Conservation (phyloP, 64 coral and sea anemone genomes). For the Montipora efflorescens region DNA sequence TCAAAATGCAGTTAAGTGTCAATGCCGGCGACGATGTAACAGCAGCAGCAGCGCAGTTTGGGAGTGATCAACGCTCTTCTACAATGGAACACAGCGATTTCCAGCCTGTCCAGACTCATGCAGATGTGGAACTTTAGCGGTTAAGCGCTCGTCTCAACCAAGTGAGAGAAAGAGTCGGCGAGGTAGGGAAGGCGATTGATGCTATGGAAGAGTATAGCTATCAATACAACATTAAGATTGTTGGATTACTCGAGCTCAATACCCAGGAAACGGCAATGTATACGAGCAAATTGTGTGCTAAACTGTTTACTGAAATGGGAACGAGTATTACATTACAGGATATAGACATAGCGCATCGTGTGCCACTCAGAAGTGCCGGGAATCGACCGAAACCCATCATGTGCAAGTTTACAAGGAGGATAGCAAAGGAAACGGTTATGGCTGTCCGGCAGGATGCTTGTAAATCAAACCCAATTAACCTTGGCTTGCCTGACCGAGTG, state of each 20-base stretch:
- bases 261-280: conserved; percentile 41
- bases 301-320: conserved; percentile 27
- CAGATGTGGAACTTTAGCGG: background rate
- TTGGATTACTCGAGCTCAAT: conserved; percentile 43
- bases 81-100: background rate
- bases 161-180: conserved; percentile 8
- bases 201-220: conserved; percentile 51
- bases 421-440: conserved; percentile 62
- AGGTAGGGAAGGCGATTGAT: conserved; percentile 47
- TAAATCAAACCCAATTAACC: background rate
- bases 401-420: conserved; percentile 61
- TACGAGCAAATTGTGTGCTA: conserved; percentile 15
- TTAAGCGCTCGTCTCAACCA: background rate
- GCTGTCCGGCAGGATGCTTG: background rate
- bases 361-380: conserved; percentile 7
- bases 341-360: conserved; percentile 65
- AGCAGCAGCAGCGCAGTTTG: background rate
- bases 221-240: conserved; percentile 61
- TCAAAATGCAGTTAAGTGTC: background rate
- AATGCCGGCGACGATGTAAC: background rate
- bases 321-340: conserved; percentile 26
- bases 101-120: background rate
- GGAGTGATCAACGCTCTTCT: background rate
- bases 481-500: background rate
- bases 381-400: conserved; percentile 27